These are phyloP conservation scores for Drosophila nigricruria DNA, from an alignment of 2,888 invertebrate genomes.

Conservation along the genomic window DNA sequence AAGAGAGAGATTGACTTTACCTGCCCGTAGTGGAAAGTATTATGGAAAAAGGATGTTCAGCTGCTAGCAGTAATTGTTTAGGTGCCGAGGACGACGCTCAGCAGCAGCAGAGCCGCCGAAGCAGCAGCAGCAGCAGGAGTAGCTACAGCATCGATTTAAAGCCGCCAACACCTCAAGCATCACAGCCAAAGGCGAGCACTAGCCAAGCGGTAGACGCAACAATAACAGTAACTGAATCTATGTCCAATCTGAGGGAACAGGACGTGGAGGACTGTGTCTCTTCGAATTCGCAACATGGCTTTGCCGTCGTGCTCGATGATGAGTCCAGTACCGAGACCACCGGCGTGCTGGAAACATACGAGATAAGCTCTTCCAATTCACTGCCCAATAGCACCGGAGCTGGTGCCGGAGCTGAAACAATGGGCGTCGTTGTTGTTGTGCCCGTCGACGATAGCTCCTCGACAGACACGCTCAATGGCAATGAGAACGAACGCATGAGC, in stretches of 20 bases:
- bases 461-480: slow-evolving; percentile 73
- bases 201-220: slow-evolving; percentile 44
- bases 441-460: slow-evolving; percentile 81
- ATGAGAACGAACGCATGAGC: slow-evolving; percentile 24
- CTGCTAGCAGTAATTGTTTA: slow-evolving; percentile 70
- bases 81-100: slow-evolving; percentile 53
- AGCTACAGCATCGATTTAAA: slow-evolving; percentile 32
- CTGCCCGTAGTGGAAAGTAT: slow-evolving; percentile 66
- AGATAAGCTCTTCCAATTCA: slow-evolving; percentile 82
- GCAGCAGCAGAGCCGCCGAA: slow-evolving; percentile 39
- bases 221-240: slow-evolving; percentile 59
- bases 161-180: slow-evolving; percentile 35
- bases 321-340: slow-evolving; percentile 79
- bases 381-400: slow-evolving; percentile 68
- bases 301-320: slow-evolving; percentile 79
- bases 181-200: slow-evolving; percentile 50
- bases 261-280: slow-evolving; percentile 76
- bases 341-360: slow-evolving; percentile 76
- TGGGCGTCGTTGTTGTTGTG: slow-evolving; percentile 60
- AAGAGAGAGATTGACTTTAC: slow-evolving; percentile 28
- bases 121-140: slow-evolving; percentile 40
- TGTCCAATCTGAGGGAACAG: slow-evolving; percentile 76
- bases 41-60: slow-evolving; percentile 84
- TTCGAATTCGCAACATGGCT: slow-evolving; percentile 79
- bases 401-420: slow-evolving; percentile 35